Percentiles rank a stretch among this genome's conserved stretches.
These are phyloP conservation scores for Caenorhabditis sp. DNA, from an alignment of 2,888 invertebrate species.

Conservation along the genomic window DNA sequence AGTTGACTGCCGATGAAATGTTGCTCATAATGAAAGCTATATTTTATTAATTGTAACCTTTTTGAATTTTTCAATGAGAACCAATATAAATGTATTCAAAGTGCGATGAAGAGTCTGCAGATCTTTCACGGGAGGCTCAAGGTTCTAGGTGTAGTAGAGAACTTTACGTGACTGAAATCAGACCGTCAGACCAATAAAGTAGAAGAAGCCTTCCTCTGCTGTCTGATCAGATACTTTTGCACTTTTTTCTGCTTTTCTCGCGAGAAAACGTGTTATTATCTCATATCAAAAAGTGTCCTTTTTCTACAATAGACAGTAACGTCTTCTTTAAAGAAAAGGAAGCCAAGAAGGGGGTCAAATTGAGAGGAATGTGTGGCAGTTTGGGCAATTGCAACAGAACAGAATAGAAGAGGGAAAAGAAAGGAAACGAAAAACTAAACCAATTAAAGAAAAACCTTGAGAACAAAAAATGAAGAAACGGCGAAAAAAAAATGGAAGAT, in stretches of 20 bases:
- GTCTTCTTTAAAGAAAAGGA: constrained; percentile 28
- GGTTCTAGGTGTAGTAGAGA: not conserved
- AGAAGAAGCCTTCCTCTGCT: not conserved
- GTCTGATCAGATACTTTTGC: constrained; percentile 3
- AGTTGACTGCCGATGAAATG: too few relatives aligned
- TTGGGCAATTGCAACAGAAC: constrained; percentile 26
- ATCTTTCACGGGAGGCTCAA: too few relatives aligned
- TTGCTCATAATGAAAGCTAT: too few relatives aligned
- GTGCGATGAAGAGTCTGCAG: too few relatives aligned
- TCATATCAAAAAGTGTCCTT: constrained; percentile 25
- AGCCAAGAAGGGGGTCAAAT: constrained; percentile 28
- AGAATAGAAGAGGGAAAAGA: constrained; percentile 15
- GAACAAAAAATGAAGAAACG: constrained; percentile 1
- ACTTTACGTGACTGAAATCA: not conserved
- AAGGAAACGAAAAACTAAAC: constrained; percentile 24
- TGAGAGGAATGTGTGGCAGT: constrained; percentile 44
- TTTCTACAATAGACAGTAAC: constrained; percentile 7
- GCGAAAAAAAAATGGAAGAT: constrained; percentile 1
- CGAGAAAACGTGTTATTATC: constrained; percentile 18
- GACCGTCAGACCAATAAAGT: not conserved
- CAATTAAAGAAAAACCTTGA: constrained; percentile 46
- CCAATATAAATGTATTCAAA: too few relatives aligned
- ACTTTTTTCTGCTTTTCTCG: constrained; percentile 4
- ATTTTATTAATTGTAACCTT: too few relatives aligned
- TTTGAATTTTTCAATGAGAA: too few relatives aligned